Conservation (phyloP, 2,113 vertebrate species). For the Strix aluco region DNA sequence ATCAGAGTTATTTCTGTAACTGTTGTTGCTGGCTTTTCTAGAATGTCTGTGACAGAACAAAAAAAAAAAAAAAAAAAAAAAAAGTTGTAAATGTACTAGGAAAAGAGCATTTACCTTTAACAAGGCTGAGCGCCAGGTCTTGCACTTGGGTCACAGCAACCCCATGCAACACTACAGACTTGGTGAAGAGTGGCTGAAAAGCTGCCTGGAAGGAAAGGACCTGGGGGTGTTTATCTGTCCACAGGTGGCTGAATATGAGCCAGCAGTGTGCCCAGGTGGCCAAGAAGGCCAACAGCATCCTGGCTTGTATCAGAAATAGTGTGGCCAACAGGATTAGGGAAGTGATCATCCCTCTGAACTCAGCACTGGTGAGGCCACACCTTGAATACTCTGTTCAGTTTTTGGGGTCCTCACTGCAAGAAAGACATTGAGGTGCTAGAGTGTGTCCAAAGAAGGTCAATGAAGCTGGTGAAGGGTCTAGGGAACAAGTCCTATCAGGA, state of each 20-base stretch:
- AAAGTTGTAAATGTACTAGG: background rate
- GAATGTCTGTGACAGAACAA: background rate
- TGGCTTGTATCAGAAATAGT: background rate
- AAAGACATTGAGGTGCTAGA: background rate
- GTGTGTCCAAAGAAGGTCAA: background rate
- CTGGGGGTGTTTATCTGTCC: rapidly evolving
- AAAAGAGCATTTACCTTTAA: background rate
- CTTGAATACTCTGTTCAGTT: too few relatives aligned
- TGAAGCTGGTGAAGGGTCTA: too few relatives aligned
- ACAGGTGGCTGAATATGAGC: too few relatives aligned
- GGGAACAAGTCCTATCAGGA: background rate
- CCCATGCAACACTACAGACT: background rate
- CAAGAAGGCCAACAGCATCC: background rate
- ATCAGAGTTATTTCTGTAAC: background rate
- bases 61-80: background rate
- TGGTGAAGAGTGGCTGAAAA: background rate
- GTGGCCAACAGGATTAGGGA: background rate
- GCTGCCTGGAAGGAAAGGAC: rapidly evolving
- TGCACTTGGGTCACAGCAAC: background rate
- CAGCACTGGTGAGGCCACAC: background rate
- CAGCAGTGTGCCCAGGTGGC: background rate
- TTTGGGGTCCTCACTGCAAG: background rate
- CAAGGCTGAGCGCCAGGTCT: background rate
- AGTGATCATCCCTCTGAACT: background rate
- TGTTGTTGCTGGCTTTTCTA: background rate